These are phyloP conservation scores for Dipodomys stephensi DNA, from an alignment of 2,113 vertebrate genomes.

Conservation along the genomic window DNA sequence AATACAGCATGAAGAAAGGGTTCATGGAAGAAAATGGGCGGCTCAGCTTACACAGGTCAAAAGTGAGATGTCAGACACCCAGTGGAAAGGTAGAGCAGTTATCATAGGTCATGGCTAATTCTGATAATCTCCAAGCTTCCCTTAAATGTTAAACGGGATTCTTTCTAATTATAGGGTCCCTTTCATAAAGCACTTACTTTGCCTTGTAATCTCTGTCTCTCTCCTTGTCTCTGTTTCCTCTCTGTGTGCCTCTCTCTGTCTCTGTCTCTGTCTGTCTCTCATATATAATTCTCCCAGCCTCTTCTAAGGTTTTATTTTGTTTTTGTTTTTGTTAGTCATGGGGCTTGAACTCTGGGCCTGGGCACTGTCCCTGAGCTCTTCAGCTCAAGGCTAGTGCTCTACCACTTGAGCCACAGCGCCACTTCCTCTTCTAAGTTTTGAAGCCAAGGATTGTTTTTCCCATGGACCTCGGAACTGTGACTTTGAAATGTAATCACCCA, in stretches of 20 bases:
- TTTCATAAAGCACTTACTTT: background rate
- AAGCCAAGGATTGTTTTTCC: background rate
- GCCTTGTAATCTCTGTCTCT: background rate
- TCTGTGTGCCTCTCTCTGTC: too few relatives aligned
- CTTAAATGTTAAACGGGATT: background rate
- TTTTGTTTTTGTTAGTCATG: too few relatives aligned
- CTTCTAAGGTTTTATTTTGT: too few relatives aligned
- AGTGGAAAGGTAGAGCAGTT: background rate
- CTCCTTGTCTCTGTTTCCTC: too few relatives aligned
- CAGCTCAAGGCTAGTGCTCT: too few relatives aligned
- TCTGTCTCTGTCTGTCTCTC: too few relatives aligned
- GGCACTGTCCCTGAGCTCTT: too few relatives aligned
- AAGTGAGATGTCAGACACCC: background rate
- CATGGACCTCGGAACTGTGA: background rate
- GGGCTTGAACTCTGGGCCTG: too few relatives aligned
- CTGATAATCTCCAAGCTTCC: background rate
- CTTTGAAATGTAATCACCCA: conserved; percentile 22
- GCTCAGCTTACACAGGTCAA: background rate
- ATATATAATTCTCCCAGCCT: too few relatives aligned
- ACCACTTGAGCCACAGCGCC: too few relatives aligned
- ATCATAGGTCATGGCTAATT: background rate
- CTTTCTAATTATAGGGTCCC: background rate
- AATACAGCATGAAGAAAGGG: background rate
- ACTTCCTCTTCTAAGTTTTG: background rate
- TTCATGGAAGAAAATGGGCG: background rate